Conservation (phyloP, 2,888 invertebrate species). For the Rhabditoides inermis region DNA sequence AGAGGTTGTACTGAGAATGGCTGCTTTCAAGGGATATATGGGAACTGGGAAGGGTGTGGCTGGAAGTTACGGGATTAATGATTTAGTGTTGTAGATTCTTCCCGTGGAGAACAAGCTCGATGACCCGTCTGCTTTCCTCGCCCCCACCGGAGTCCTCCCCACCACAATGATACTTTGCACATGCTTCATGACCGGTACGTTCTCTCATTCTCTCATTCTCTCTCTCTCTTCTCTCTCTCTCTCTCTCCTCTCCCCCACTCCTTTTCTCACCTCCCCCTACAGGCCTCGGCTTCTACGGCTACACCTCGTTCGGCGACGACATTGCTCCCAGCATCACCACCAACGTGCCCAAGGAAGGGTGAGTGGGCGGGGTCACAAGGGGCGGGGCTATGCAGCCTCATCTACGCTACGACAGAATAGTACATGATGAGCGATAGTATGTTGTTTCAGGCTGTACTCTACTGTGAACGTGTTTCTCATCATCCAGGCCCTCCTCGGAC, state of each 20-base stretch:
- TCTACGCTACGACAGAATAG: background rate
- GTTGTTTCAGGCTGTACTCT: slow-evolving; percentile 40
- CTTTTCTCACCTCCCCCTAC: background rate
- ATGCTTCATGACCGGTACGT: slow-evolving; percentile 26
- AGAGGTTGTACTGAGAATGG: background rate
- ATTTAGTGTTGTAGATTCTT: slow-evolving; percentile 34
- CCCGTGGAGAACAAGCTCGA: slow-evolving; percentile 52
- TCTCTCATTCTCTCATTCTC: background rate
- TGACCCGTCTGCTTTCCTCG: slow-evolving; percentile 47
- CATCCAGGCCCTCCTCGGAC: slow-evolving; percentile 50
- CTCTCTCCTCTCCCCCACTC: background rate
- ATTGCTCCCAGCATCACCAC: slow-evolving; percentile 47
- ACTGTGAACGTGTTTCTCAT: slow-evolving; percentile 48
- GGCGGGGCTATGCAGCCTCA: no score
- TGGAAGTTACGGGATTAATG: background rate
- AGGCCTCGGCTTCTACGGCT: slow-evolving; percentile 51
- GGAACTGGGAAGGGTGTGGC: background rate
- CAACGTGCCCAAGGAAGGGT: slow-evolving; percentile 48
- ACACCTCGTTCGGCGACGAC: slow-evolving; percentile 47
- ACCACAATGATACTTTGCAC: slow-evolving; percentile 51
- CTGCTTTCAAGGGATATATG: background rate
- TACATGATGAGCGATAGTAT: background rate
- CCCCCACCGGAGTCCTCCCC: slow-evolving; percentile 49
- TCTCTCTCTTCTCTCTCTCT: no score
- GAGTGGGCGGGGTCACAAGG: background rate